Evolutionary conservation across 1,140 invertebrate genomes (phyloP), one percentile per base, ranked within the genome.

Genomic region (Ceratina australensis): DNA sequence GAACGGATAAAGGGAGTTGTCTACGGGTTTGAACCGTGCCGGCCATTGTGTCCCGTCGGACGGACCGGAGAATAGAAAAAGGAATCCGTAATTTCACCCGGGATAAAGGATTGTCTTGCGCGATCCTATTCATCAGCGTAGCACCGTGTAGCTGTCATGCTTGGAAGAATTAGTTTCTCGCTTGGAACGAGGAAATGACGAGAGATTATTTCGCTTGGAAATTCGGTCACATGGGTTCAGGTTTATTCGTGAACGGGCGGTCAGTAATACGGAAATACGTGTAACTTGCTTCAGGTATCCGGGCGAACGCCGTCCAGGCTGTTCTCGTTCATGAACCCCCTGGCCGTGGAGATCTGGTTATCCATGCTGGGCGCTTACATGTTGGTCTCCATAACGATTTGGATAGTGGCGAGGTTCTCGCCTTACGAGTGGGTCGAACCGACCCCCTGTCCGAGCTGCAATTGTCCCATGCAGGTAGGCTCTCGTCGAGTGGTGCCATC

Each of bases 271-370:
- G 47, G 68, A 85, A 78, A 82, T 71, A 72, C 83, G 72, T 83
- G 59, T 87, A 80, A 88, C n/a, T 85, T 92, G 90, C 90, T 90
- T 85, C 87, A 94, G 93, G 93, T 94, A 4, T 94, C 94, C 56
- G 90, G 90, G 54, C 92, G 93, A 80, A 93, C 93, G 86, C 93
- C 94, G n/a, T 93, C 94, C 42, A 92, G 93, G 56, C 90, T 95
- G 56, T 96, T 96, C 91, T 95, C 94, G 42, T 96, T 96, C 90
- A 93, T 96, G 89, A 94, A 94, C 80, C 95, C 95, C 2, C 91
- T 96, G n/a, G 94, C 94, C 16, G 92, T 94, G 67, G 94, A 95
- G 87, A 95, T 96, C 75, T 96, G 95, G 95, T 87, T 95, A 22
- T 95, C 93, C 80, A 93, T 95, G 88, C 88, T 95, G 33, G 94